Conservation (phyloP, 2,113 vertebrate genomes). For the Paracanthobrama guichenoti region DNA sequence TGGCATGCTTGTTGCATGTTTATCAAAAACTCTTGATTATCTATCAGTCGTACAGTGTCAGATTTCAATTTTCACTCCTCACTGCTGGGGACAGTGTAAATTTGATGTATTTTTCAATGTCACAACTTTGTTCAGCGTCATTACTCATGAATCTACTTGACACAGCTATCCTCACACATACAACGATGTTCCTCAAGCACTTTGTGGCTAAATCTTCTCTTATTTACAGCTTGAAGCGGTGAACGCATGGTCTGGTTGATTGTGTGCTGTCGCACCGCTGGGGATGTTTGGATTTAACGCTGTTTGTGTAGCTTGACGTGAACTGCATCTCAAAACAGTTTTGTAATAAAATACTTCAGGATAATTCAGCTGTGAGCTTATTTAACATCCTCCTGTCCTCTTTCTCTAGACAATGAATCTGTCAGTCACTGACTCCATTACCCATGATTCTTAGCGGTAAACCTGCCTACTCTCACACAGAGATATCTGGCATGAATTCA, state of each 20-base stretch:
- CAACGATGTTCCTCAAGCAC: neutral
- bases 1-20: neutral
- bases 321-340: constrained; percentile 4
- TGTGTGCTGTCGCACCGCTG: neutral
- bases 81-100: constrained; percentile 14
- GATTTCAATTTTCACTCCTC: constrained; percentile 29
- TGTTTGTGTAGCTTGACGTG: constrained; percentile 26
- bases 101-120: constrained; percentile 41
- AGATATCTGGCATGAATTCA: no score
- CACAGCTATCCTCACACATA: neutral
- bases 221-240: neutral
- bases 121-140: constrained; percentile 28
- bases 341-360: constrained; percentile 10
- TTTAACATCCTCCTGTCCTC: neutral
- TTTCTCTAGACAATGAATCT: constrained; percentile 65
- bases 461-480: neutral
- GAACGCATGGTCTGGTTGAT: neutral
- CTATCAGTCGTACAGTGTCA: neutral
- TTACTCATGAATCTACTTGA: constrained; percentile 5
- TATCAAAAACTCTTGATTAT: neutral
- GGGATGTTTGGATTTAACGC: constrained; percentile 31
- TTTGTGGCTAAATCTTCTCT: constrained; percentile 2
- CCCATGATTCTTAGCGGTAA: constrained; percentile 26
- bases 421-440: constrained; percentile 64
- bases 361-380: neutral